Percentiles rank a stretch among this genome's conserved stretches.
Conservation (phyloP, 2,113 vertebrate genomes). For the Oreochromis tanganicae region DNA sequence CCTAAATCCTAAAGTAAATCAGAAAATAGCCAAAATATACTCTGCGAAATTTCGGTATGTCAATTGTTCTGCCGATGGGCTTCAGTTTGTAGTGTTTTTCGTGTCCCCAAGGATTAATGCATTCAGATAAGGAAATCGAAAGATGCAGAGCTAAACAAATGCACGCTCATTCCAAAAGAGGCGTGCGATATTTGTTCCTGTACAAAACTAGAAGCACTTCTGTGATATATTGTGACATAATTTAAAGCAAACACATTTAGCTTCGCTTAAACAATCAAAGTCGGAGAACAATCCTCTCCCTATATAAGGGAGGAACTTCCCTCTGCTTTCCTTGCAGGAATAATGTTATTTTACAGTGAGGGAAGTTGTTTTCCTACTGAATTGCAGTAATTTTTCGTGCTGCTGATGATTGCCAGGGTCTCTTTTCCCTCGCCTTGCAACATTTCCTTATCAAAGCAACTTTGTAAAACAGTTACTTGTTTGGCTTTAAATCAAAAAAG, state of each 20-base stretch:
- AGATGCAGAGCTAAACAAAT: conserved; percentile 46
- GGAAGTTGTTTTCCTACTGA: conserved; percentile 51
- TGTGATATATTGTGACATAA: conserved; percentile 57
- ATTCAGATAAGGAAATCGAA: conserved; percentile 33
- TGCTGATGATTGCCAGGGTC: conserved; percentile 34
- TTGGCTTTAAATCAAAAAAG: conserved; percentile 48
- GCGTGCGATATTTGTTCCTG: conserved; percentile 55
- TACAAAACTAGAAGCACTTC: conserved; percentile 26
- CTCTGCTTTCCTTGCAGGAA: conserved; percentile 56
- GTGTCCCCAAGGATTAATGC: not conserved
- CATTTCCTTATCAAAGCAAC: conserved; percentile 64
- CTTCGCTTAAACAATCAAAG: conserved; percentile 59
- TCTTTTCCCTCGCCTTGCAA: conserved; percentile 30
- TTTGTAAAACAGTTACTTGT: conserved; percentile 44
- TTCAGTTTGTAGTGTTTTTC: not conserved
- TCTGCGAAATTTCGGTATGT: not conserved
- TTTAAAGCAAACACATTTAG: conserved; percentile 64
- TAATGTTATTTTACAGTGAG: conserved; percentile 46
- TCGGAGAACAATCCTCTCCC: conserved; percentile 57
- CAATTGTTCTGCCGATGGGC: conserved; percentile 7
- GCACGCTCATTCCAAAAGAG: conserved; percentile 39
- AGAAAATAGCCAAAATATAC: not conserved
- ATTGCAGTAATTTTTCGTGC: conserved; percentile 51
- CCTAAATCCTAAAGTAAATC: not conserved
- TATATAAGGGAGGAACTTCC: conserved; percentile 51